Evolutionary conservation across 2,113 vertebrate species (phyloP).

Genomic region (Chrysochloris asiatica): DNA sequence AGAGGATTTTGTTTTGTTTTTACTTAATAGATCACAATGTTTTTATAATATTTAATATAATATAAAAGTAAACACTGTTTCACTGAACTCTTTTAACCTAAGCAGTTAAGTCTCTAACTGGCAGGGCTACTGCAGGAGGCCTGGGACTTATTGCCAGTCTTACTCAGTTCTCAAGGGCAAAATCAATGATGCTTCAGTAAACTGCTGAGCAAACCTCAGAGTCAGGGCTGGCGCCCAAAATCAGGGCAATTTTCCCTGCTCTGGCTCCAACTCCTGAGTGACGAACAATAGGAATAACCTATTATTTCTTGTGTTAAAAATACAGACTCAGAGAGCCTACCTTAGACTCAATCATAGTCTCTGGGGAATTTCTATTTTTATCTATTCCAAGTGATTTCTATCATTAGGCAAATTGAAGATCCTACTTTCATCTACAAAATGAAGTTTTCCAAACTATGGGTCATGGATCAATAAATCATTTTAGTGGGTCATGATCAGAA

Average conservation of each 20-base stretch:
- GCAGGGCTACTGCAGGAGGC: neutral
- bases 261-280: neutral
- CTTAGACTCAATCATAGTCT: neutral
- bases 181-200: neutral
- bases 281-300: neutral
- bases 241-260: neutral
- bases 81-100: constrained; percentile 26
- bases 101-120: neutral
- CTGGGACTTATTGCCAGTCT: neutral
- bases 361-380: constrained; percentile 30
- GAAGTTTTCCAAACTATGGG: constrained; percentile 4
- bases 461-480: neutral
- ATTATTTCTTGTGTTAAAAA: neutral
- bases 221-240: neutral
- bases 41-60: constrained; percentile 49
- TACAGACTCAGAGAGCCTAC: neutral
- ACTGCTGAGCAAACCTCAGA: neutral
- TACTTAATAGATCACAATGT: neutral
- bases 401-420: neutral
- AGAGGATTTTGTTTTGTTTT: neutral
- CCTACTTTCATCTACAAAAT: neutral
- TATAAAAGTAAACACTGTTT: neutral
- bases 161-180: neutral
- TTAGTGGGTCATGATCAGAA: neutral
- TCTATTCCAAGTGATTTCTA: neutral